Base-by-base conservation (phyloP, 2,113 vertebrate genomes). In the Odontesthes bonariensis region DNA sequence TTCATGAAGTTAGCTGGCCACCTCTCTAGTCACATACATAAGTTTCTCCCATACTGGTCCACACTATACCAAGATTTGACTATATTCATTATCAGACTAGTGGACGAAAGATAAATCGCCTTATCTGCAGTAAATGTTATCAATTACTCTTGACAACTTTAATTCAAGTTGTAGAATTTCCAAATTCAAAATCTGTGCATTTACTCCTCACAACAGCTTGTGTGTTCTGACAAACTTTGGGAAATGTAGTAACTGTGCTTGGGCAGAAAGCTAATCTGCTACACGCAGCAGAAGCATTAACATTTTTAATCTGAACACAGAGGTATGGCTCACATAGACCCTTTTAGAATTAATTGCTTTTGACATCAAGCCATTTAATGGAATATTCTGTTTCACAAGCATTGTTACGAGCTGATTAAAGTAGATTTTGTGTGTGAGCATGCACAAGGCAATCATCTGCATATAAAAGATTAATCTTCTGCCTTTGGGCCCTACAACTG, bases 331-430 rank as follows among this genome's bases (percentile, higher is more conserved):
- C n/a, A 22, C 64, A 72, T 58, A 65, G 53, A 55, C 46, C 57
- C 54, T 40, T 27, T 44, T 47, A 5, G 20, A 72, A 62, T 71
- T 65, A 82, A 88, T 51, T 75, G 55, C 20, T 62, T 69, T 17
- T 46, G 17, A 74, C 58, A 76, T 79, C 51, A 71, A 72, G 66
- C 31, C 11, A 44, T 10, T 57, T 60, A 55, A 62, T 74, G 63
- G 31, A 76, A 53, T 33, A 78, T 31, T 61, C 61, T 64, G 54
- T 40, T 65, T 27, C 40, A 52, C 55, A 83, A 76, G 67, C 35
- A 38, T 38, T 51, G 32, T 46, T 35, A 58, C 40, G 32, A 47
- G 49, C 27, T 75, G 14, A 80, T 74, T 64, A 61, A 31, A 67
- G 59, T 35, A 11, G 12, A 67, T 5, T 27, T 49, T 33, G 32